These are phyloP conservation scores for Prosopocoilus inquinatus DNA, from an alignment of 2,888 invertebrate genomes.

Conservation along the genomic window DNA sequence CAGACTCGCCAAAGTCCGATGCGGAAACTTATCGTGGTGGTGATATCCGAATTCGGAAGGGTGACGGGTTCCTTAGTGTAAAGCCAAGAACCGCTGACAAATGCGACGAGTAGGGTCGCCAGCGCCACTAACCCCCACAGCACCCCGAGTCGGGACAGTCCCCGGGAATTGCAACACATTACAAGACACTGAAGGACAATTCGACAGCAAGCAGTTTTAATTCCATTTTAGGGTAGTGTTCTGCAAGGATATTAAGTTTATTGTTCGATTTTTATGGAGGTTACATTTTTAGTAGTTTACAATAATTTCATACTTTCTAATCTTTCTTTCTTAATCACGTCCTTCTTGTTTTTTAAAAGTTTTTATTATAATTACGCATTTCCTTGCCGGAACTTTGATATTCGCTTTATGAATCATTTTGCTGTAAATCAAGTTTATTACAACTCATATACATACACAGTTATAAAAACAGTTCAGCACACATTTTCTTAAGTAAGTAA, in stretches of 20 bases:
- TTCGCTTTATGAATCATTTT: too few relatives aligned
- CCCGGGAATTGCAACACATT: slow-evolving; percentile 48
- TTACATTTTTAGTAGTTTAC: slow-evolving; percentile 14
- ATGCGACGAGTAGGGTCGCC: slow-evolving; percentile 51
- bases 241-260: slow-evolving; percentile 26
- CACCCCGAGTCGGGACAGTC: slow-evolving; percentile 51
- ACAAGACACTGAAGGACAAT: slow-evolving; percentile 16
- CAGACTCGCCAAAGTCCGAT: slow-evolving; percentile 56
- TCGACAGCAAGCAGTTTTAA: slow-evolving; percentile 23
- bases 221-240: slow-evolving; percentile 26
- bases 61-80: slow-evolving; percentile 53
- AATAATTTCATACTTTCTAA: neutral
- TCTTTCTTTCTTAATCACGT: too few relatives aligned
- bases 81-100: slow-evolving; percentile 54
- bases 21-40: slow-evolving; percentile 51
- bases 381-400: too few relatives aligned
- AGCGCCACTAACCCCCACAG: slow-evolving; percentile 51
- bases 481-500: too few relatives aligned
- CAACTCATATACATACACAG: too few relatives aligned
- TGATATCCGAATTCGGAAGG: slow-evolving; percentile 47
- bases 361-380: too few relatives aligned
- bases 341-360: too few relatives aligned
- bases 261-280: slow-evolving; percentile 11
- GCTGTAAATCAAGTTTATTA: too few relatives aligned
- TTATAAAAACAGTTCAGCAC: too few relatives aligned